A percentile compares a stretch with the other conserved stretches of the same genome.
phyloP scores from a whole-genome alignment of 1,140 invertebrate species.

The Cepaea nemoralis region DNA sequence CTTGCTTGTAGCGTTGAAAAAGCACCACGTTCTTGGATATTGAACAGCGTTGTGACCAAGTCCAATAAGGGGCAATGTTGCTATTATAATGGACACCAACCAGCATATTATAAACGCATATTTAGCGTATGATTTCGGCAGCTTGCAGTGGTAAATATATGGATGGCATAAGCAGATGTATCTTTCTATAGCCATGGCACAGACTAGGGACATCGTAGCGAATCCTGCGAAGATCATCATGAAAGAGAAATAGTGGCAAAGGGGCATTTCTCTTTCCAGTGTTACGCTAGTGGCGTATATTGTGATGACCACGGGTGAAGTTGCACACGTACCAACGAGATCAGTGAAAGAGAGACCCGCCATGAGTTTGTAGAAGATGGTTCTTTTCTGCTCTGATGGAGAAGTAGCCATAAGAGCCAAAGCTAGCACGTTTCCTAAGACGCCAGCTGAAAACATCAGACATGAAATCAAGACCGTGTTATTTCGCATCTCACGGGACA shows the following conservation, averaged over 20 bases:
- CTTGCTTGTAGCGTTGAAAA: conserved; percentile 68
- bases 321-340: conserved; percentile 57
- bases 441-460: conserved; percentile 61
- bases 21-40: conserved; percentile 72
- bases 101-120: conserved; percentile 64
- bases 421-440: conserved; percentile 62
- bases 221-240: conserved; percentile 70
- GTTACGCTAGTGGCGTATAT: conserved; percentile 59
- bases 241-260: conserved; percentile 71
- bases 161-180: conserved; percentile 71
- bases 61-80: conserved; percentile 68
- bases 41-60: conserved; percentile 65
- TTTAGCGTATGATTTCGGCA: conserved; percentile 56
- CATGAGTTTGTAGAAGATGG: conserved; percentile 64
- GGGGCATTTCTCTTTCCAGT: conserved; percentile 55
- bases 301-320: conserved; percentile 63
- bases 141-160: conserved; percentile 68
- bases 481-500: conserved; percentile 42
- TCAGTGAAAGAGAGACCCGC: conserved; percentile 62
- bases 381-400: conserved; percentile 51
- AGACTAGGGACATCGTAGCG: conserved; percentile 70
- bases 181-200: conserved; percentile 71
- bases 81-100: conserved; percentile 64
- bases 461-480: conserved; percentile 54
- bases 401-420: conserved; percentile 57